These are phyloP conservation scores for Microplitis mediator DNA, from an alignment of 1,140 invertebrate genomes.

Conservation along the genomic window DNA sequence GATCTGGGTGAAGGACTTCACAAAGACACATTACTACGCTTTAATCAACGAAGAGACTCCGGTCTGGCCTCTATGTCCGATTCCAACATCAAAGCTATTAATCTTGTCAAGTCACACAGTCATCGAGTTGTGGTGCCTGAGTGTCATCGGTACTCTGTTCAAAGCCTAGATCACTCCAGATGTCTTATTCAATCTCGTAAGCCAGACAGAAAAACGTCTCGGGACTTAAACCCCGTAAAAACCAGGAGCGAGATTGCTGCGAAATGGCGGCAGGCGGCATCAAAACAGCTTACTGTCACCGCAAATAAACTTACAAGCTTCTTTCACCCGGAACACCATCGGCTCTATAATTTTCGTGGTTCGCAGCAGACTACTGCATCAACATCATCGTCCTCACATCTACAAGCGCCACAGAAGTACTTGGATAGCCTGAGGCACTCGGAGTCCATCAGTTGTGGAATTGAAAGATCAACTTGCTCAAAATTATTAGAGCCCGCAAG, in stretches of 20 bases:
- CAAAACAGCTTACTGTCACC: conserved; percentile 45
- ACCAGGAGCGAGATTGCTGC: conserved; percentile 23
- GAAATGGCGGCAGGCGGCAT: conserved; percentile 32
- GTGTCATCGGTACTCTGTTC: conserved; percentile 40
- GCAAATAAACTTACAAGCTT: conserved; percentile 45
- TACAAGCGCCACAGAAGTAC: conserved; percentile 28
- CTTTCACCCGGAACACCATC: conserved; percentile 26
- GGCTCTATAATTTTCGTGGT: conserved; percentile 7
- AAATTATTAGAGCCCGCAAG: conserved; percentile 35
- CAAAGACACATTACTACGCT: conserved; percentile 15
- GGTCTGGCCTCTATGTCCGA: conserved; percentile 53
- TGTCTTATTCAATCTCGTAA: conserved; percentile 34
- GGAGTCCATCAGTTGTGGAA: conserved; percentile 36
- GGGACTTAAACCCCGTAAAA: background rate
- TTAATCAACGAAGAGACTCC: conserved; percentile 36
- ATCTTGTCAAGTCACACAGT: background rate
- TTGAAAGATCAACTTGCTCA: conserved; percentile 26
- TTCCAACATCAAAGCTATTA: conserved; percentile 48
- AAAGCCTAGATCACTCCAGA: conserved; percentile 43
- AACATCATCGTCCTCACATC: background rate
- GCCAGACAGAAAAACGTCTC: conserved; percentile 10
- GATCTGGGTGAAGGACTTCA: conserved; percentile 32
- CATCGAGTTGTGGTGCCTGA: conserved; percentile 22
- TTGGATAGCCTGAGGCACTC: conserved; percentile 40
- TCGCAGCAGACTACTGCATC: conserved; percentile 21